Evolutionary conservation across 2,113 vertebrate species (phyloP).

Genomic region (Leptocoma aspasia): DNA sequence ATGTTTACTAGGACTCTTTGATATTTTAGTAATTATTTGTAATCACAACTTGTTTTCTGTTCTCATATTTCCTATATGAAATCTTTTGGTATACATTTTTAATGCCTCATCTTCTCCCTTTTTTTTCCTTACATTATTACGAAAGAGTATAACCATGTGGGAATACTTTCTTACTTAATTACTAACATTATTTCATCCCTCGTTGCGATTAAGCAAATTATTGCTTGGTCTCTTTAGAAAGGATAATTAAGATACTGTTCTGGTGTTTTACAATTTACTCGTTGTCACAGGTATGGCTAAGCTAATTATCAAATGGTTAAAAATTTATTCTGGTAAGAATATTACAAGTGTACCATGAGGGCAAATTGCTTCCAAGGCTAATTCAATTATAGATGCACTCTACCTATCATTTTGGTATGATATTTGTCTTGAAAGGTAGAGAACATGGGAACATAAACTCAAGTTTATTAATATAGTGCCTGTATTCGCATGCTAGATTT

Average conservation of each 20-base stretch:
- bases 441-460: neutral
- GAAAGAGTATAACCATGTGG: conserved; percentile 32
- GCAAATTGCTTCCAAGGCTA: neutral
- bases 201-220: conserved; percentile 63
- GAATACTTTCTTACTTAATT: conserved; percentile 66
- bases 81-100: neutral
- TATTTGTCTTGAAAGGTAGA: conserved; percentile 23
- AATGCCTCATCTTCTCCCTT: neutral
- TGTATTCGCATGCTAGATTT: neutral
- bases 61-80: neutral
- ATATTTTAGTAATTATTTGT: neutral
- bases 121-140: neutral
- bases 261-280: conserved; percentile 61
- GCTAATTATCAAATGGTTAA: conserved; percentile 69
- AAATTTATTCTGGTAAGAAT: conserved; percentile 47
- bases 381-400: conserved; percentile 5
- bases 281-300: conserved; percentile 62
- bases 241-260: conserved; percentile 68
- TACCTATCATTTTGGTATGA: neutral
- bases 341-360: neutral
- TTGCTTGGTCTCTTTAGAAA: conserved; percentile 59
- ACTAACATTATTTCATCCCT: conserved; percentile 59
- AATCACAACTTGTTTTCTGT: neutral
- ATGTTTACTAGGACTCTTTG: neutral
- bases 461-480: neutral